Evolutionary conservation across 2,797 vertebrate species (phyloP), one percentile per base, ranked within the genome.

Genomic region (Arrhamphus sclerolepis): DNA sequence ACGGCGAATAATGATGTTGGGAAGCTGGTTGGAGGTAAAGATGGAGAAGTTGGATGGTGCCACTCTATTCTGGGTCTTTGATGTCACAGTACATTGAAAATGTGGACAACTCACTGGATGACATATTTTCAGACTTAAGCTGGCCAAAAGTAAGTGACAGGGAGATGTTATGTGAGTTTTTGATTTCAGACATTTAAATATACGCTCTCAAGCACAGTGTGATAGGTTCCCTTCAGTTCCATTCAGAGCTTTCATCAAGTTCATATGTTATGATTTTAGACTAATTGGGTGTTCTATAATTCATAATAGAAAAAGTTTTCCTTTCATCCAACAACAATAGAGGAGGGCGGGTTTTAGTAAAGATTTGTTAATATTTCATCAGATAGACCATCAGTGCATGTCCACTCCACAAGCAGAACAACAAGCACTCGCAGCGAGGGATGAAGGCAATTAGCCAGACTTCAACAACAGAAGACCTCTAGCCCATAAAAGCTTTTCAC

Each of bases 201-300:
- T 14, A 14, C 14, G 34, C 34, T 38, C 34, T 38, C 34, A 14
- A 4, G 4, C 13, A 4, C 11, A 16, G 34, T 70, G 56, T 70
- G 66, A 72, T 70, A 62, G 55, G 56, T 46, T 5, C 34, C 34
- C 5, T 38, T 77, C 75, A 62, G 67, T 64, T 43, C 54, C 38
- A 41, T 52, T 66, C 63, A 61, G 4, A 28, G 56, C 77, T 63
- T 81, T 81, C 62, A 82, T 83, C 76, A 83, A 78, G 72, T 70
- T 77, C 83, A 78, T 74, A 74, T 68, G 58, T 24, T 40, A 77
- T 60, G 57, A 80, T 78, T 77, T 83, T 84, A 49, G 66, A 56
- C 77, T 87, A 87, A 90, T 87, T 87, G 77, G 77, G 84, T 78
- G 20, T 72, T 89, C 81, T 83, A 88, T 89, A 88, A 89, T 91